These are phyloP conservation scores for Cardiocondyla obscurior DNA, from an alignment of 1,140 invertebrate species.

Conservation along the genomic window DNA sequence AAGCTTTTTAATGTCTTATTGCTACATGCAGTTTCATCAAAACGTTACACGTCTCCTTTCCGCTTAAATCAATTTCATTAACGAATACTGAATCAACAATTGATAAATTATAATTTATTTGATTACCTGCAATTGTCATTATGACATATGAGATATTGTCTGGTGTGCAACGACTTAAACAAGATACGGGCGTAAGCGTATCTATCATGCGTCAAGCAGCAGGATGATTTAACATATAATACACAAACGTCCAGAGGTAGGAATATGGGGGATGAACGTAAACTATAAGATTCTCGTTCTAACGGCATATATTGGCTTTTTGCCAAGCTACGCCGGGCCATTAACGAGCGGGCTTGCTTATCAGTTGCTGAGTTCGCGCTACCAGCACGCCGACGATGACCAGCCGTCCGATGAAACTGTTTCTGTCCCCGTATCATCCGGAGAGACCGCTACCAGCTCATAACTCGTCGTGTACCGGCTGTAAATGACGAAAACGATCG, in stretches of 20 bases:
- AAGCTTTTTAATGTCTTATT: no score
- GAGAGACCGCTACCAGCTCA: constrained; percentile 64
- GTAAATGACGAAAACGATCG: constrained; percentile 68
- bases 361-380: constrained; percentile 79
- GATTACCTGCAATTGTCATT: no score
- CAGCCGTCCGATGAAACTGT: constrained; percentile 70
- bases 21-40: no score
- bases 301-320: constrained; percentile 73
- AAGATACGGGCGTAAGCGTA: background rate
- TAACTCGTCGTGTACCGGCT: constrained; percentile 67
- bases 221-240: background rate
- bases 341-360: constrained; percentile 78
- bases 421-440: constrained; percentile 67
- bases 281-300: constrained; percentile 55
- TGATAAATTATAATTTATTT: no score
- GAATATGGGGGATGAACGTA: constrained; percentile 36
- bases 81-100: no score
- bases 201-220: background rate
- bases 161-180: background rate
- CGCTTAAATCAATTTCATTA: no score
- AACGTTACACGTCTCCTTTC: no score
- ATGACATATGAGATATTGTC: background rate
- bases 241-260: background rate
- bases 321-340: constrained; percentile 70
- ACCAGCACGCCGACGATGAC: constrained; percentile 67